Percentiles rank a stretch among this genome's conserved stretches.
These are phyloP conservation scores for Diplogasteroides magnus DNA, from an alignment of 1,140 invertebrate species.

Conservation along the genomic window DNA sequence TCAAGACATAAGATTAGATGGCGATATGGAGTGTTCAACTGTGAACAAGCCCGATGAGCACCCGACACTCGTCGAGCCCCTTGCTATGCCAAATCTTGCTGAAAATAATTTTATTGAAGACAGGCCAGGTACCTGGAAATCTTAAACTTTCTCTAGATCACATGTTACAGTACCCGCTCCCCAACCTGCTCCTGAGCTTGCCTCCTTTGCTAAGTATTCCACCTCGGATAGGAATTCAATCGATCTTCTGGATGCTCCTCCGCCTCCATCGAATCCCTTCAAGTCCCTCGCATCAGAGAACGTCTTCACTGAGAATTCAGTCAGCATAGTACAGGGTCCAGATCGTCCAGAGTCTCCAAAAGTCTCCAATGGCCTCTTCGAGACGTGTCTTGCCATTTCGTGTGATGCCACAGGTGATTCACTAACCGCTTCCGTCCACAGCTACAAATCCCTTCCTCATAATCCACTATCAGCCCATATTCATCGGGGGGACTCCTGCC, in stretches of 20 bases:
- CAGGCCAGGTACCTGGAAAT: background rate
- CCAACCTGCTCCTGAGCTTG: background rate
- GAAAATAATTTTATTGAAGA: background rate
- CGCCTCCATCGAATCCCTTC: background rate
- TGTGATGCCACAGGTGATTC: conserved; percentile 35
- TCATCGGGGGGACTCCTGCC: background rate
- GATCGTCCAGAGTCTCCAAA: background rate
- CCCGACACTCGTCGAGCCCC: background rate
- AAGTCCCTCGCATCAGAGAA: background rate
- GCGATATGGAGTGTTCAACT: conserved; percentile 10
- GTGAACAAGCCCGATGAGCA: background rate
- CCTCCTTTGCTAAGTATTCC: background rate
- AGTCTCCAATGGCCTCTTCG: conserved; percentile 19
- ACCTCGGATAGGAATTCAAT: background rate
- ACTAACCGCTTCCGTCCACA: no score
- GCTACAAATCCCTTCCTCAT: background rate
- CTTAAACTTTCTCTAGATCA: background rate
- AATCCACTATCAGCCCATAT: conserved; percentile 6
- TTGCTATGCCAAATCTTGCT: background rate
- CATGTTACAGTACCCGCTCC: background rate
- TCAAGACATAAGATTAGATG: conserved; percentile 33
- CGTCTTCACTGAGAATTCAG: background rate
- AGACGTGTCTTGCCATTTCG: conserved; percentile 33
- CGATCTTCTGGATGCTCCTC: background rate
- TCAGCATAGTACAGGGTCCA: background rate